Evolutionary conservation across 1,140 invertebrate species (phyloP), one percentile per base, ranked within the genome.

Genomic region (Venturia canescens): DNA sequence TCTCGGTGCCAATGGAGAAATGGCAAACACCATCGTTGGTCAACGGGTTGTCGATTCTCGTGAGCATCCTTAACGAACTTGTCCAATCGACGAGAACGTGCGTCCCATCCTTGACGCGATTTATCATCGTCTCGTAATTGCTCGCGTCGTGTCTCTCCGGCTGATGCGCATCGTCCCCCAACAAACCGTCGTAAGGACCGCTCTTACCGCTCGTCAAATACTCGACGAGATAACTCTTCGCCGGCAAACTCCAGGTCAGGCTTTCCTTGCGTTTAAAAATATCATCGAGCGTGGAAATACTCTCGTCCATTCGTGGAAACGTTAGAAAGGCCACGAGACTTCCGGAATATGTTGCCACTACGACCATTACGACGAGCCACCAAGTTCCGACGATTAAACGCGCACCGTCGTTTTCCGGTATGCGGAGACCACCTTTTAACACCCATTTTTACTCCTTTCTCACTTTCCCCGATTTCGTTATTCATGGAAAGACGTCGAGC

Each of bases 301-400:
- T 93, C 7, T 93, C 93, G 86, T 97, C 95, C 86, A 97, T 96
- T 88, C 96, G 95, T 0, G 97, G 97, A 88, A 98, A 98, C 0
- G 98, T 98, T 11, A 99, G 93, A 87, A 98, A 98, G 5, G 98
- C 98, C 0, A 98, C 97, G 29, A 99, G 93, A 90, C 97, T 98
- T 7, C 97, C 97, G 53, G 96, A 97, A 90, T 98, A 99, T 0
- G 97, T 98, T 3, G 98, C 98, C 0, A 98, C 96, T 0, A 98
- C 93, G 0, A 98, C 96, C 78, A 98, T 93, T 3, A 98, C 97
- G 16, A 98, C 96, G 16, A 99, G 88, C 97, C 98, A 98, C 98
- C 98, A 99, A 5, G 96, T 95, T 0, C 96, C 97, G 0, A 98
- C 94, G 0, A 98, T 92, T 4, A 98, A 86, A n/a, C 97, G 93